Conservation (phyloP, 1,140 invertebrate genomes). For the Drosophila ananassae region DNA sequence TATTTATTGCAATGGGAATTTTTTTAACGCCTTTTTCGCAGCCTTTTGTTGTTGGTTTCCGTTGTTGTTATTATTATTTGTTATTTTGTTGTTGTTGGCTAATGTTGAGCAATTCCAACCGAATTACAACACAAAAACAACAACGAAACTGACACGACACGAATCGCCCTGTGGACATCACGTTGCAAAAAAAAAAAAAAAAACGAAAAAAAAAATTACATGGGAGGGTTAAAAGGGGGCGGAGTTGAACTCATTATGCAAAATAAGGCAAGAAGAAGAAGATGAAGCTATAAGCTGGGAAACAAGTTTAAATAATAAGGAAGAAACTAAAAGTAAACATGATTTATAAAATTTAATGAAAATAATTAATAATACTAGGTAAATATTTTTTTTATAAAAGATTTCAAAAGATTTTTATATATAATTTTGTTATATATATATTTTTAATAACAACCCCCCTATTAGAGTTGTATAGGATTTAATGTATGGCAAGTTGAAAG, state of each 20-base stretch:
- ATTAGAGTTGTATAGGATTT: not conserved
- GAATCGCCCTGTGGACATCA: slow-evolving; percentile 81
- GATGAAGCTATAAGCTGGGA: slow-evolving; percentile 19
- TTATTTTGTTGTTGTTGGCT: slow-evolving; percentile 1
- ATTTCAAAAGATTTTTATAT: too few species aligned
- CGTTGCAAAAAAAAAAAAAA: slow-evolving; percentile 47
- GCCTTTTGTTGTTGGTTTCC: slow-evolving; percentile 9
- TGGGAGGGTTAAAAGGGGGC: slow-evolving; percentile 24
- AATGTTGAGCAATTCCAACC: slow-evolving; percentile 46
- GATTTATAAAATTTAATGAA: not conserved
- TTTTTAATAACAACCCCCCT: too few species aligned
- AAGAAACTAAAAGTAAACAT: not conserved
- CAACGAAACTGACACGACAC: slow-evolving; percentile 59
- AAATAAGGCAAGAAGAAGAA: slow-evolving; percentile 40
- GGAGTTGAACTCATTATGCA: slow-evolving; percentile 72
- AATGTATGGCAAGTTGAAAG: slow-evolving; percentile 5
- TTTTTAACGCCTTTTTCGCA: slow-evolving; percentile 67
- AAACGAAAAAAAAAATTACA: slow-evolving; percentile 11
- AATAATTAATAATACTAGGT: not conserved
- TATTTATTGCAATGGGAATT: slow-evolving; percentile 63
- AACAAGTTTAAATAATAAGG: slow-evolving; percentile 38
- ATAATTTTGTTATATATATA: too few species aligned
- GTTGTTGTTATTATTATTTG: not conserved
- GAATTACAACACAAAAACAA: slow-evolving; percentile 49
- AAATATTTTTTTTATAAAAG: too few species aligned